These are phyloP conservation scores for Thomomys bottae DNA, from an alignment of 2,113 vertebrate genomes.

Conservation along the genomic window DNA sequence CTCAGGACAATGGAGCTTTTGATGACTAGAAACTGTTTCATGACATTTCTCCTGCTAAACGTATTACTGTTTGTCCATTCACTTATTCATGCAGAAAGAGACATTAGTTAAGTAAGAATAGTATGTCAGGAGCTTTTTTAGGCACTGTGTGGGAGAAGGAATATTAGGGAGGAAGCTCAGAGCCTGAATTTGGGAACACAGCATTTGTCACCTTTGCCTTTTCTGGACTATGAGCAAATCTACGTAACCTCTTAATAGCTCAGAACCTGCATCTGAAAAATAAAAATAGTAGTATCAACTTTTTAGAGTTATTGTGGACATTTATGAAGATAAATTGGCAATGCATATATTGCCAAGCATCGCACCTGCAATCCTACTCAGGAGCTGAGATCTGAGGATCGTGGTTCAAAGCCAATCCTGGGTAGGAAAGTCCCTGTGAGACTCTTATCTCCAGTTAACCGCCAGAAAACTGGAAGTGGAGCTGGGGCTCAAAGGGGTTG, in stretches of 20 bases:
- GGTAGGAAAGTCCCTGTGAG: no score
- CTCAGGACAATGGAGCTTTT: constrained; percentile 49
- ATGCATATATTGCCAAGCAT: background rate
- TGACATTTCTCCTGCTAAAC: constrained; percentile 44
- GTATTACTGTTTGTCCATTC: constrained; percentile 49
- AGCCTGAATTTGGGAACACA: background rate
- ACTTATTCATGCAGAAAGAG: constrained; percentile 34
- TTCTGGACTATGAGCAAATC: background rate
- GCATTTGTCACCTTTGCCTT: background rate
- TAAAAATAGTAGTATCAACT: background rate
- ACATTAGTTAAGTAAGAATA: constrained; percentile 21
- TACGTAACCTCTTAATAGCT: background rate
- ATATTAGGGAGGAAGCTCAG: background rate
- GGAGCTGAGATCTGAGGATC: no score
- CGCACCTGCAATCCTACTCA: no score
- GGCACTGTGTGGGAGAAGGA: background rate
- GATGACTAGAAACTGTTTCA: constrained; percentile 37
- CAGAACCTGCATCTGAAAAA: constrained; percentile 6
- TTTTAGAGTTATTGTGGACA: background rate
- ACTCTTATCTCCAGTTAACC: no score
- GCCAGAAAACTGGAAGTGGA: no score
- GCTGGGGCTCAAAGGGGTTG: no score
- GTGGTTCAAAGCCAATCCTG: no score
- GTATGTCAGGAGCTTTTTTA: background rate
- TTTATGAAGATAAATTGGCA: background rate